Percentiles rank a stretch among this genome's conserved stretches.
These are phyloP conservation scores for Lepus oiostolus DNA, from an alignment of 2,797 vertebrate species.

Conservation along the genomic window DNA sequence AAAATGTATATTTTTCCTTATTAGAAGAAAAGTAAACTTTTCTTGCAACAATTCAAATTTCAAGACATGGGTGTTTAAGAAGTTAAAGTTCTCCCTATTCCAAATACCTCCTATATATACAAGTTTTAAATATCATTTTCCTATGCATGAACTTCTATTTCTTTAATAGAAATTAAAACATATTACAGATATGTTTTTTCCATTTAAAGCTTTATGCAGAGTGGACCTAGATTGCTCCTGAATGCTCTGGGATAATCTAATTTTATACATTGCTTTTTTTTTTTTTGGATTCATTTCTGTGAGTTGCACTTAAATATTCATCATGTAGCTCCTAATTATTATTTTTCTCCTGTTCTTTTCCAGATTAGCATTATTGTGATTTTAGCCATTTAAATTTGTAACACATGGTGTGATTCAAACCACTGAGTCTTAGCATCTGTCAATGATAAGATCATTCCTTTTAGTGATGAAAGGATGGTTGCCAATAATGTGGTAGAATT, in stretches of 20 bases:
- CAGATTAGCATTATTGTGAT: constrained; percentile 75
- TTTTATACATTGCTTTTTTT: neutral
- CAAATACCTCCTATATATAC: neutral
- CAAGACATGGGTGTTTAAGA: constrained; percentile 30
- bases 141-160: neutral
- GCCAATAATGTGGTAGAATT: constrained; percentile 85
- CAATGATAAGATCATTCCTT: constrained; percentile 87
- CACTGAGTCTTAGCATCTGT: constrained; percentile 89
- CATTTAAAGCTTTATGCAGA: neutral
- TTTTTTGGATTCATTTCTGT: neutral
- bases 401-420: constrained; percentile 83
- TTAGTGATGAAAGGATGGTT: constrained; percentile 84
- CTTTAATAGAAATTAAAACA: constrained; percentile 1
- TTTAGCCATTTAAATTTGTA: constrained; percentile 86
- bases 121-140: constrained; percentile 32
- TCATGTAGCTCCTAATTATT: constrained; percentile 4
- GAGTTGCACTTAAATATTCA: constrained; percentile 25
- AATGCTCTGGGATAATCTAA: neutral
- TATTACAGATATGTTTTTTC: neutral
- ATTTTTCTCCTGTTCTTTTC: constrained; percentile 59
- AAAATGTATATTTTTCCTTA: constrained; percentile 23
- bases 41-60: constrained; percentile 57
- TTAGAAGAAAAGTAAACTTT: constrained; percentile 14
- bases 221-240: neutral
- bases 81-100: neutral